Percentiles rank a stretch among this genome's conserved stretches.
Evolutionary conservation across 2,113 vertebrate genomes (phyloP).

Genomic region (Actenoides hombroni): DNA sequence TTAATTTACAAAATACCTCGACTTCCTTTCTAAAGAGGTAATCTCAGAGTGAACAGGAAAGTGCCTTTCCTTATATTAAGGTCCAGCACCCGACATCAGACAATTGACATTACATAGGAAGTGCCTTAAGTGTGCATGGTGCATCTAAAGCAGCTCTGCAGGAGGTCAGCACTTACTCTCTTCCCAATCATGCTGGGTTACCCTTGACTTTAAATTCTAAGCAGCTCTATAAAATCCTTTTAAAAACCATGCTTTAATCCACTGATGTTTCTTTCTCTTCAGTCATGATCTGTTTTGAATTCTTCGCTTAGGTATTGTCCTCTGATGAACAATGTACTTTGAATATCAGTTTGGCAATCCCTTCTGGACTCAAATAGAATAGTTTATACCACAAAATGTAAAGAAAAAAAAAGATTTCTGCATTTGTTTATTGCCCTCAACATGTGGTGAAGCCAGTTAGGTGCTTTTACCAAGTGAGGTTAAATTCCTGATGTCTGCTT

Average conservation of each 20-base stretch:
- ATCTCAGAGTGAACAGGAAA: neutral
- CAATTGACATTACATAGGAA: neutral
- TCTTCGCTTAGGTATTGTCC: neutral
- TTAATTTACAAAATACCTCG: neutral
- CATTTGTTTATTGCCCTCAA: neutral
- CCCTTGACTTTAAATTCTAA: conserved; percentile 18
- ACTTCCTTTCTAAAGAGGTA: neutral
- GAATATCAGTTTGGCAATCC: neutral
- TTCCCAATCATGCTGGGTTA: neutral
- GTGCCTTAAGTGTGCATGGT: neutral
- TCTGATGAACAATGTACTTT: neutral
- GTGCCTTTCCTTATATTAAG: neutral
- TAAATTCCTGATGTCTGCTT: neutral
- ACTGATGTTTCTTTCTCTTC: neutral
- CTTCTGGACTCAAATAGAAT: neutral
- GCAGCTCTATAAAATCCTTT: neutral
- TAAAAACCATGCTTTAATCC: neutral
- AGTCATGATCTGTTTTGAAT: neutral
- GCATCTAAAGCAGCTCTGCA: conserved; percentile 1
- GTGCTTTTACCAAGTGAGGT: neutral
- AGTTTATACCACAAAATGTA: neutral
- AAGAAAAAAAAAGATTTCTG: neutral
- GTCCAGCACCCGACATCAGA: neutral
- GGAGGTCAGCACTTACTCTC: neutral
- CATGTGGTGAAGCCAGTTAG: neutral